Base-by-base conservation (phyloP, 2,888 invertebrate species). In the Neoitamus cyanurus region DNA sequence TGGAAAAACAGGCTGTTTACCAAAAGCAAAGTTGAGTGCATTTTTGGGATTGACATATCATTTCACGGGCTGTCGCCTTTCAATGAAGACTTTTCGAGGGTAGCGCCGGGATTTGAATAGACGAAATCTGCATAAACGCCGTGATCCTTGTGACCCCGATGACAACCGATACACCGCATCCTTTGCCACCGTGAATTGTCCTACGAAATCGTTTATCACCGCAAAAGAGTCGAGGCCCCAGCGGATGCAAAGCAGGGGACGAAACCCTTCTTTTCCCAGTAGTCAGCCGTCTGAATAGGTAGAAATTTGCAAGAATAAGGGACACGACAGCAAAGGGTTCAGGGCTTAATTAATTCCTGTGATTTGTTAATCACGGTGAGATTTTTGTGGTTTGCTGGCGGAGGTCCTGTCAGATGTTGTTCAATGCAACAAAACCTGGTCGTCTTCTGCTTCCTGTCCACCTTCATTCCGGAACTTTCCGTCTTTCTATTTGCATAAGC, bases 41-140 rank as follows among this genome's bases (percentile, higher is more conserved):
- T 86, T 87, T 87, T 88, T 91, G 91, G 90, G 90, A 91, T 91
- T 91, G 91, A 91, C 91, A 91, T 90, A 91, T 91, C 91, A 91
- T 91, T 91, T 91, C 89, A 91, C 91, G 91, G 90, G 89, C 90
- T 91, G 90, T 89, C 91, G 91, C 91, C 90, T 91, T 89, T 91
- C 90, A 91, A 91, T 91, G 90, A 90, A 90, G 90, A 89, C 28
- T 73, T 83, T 78, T 80, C 68, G 58, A 68, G 80, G 80, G 48
- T 80, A 15, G 11, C 34, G 36, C 58, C 58, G 58, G 58, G 80
- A 80, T 80, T 80, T 68, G 77, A 85, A 84, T 84, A 77, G 77
- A 72, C 77, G 70, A 84, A 85, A 86, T 86, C 85, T 86, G 85
- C 86, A 86, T 86, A 86, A 84, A 70, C 31, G 83, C 83, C 11